Evolutionary conservation across 1,140 invertebrate species (phyloP).

Genomic region (Drosophila dunni): DNA sequence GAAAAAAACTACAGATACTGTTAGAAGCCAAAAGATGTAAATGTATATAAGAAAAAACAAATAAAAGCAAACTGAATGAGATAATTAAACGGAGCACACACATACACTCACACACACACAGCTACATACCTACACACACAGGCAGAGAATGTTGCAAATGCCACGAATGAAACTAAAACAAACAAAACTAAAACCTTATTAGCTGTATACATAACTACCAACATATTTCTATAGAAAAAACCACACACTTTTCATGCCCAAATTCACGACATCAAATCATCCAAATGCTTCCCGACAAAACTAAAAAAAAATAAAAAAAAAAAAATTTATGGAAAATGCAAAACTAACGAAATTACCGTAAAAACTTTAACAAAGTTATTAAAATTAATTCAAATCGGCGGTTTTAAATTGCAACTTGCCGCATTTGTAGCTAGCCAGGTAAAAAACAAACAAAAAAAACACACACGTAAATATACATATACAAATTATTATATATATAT

Average conservation of each 20-base stretch:
- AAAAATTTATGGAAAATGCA: conserved; percentile 23
- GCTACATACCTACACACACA: not conserved
- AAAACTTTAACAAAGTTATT: conserved; percentile 15
- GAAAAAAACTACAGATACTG: conserved; percentile 19
- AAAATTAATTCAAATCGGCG: conserved; percentile 18
- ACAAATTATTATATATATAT: conserved; percentile 31
- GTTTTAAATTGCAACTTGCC: conserved; percentile 17
- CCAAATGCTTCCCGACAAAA: conserved; percentile 29
- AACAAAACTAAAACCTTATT: conserved; percentile 31
- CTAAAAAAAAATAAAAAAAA: conserved; percentile 7
- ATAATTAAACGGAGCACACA: not conserved
- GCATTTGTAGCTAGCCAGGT: conserved; percentile 64
- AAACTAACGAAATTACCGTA: conserved; percentile 39
- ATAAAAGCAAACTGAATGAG: not conserved
- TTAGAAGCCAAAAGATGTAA: conserved; percentile 44
- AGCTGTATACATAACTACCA: conserved; percentile 26
- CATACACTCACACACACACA: not conserved
- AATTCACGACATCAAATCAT: conserved; percentile 9
- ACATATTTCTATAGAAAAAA: not conserved
- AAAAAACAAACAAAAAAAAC: conserved; percentile 42
- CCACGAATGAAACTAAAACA: conserved; percentile 19
- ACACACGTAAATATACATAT: conserved; percentile 24
- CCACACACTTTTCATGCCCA: conserved; percentile 15
- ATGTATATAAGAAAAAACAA: conserved; percentile 25
- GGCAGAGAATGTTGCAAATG: conserved; percentile 27